Evolutionary conservation across 2,888 invertebrate genomes (phyloP).

Genomic region (Pammene aurita): DNA sequence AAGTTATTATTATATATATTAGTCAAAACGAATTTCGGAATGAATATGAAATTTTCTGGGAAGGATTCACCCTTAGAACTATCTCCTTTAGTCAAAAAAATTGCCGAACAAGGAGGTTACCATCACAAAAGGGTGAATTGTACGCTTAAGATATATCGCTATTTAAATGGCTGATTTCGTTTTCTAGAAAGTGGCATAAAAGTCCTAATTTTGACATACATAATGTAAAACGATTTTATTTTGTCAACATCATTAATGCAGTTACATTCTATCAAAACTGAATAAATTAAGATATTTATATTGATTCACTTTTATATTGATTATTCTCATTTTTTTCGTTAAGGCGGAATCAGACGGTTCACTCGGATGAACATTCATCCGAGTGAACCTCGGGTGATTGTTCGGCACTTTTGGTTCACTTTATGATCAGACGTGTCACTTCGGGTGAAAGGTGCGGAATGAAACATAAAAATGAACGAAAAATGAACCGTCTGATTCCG

Average conservation of each 20-base stretch:
- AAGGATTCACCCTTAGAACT: neutral
- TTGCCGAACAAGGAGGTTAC: neutral
- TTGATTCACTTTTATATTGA: slow-evolving; percentile 48
- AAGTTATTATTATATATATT: neutral
- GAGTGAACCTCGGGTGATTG: too few species aligned
- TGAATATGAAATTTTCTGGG: neutral
- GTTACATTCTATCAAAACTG: slow-evolving; percentile 71
- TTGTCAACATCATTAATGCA: slow-evolving; percentile 70
- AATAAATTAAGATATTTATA: slow-evolving; percentile 75
- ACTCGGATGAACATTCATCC: neutral
- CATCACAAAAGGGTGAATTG: neutral
- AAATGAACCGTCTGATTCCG: too few species aligned
- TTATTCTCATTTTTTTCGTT: slow-evolving; percentile 35
- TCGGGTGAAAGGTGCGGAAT: too few species aligned
- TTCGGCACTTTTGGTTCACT: too few species aligned
- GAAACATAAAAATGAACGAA: too few species aligned
- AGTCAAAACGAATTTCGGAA: too few species aligned
- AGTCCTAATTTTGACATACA: slow-evolving; percentile 54
- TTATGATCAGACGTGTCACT: too few species aligned
- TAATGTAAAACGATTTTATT: slow-evolving; percentile 61
- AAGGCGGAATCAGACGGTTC: too few species aligned
- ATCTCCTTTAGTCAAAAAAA: neutral
- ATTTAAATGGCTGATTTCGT: slow-evolving; percentile 37
- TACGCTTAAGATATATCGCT: neutral
- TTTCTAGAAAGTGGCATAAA: slow-evolving; percentile 43